Percentiles rank a stretch among this genome's conserved stretches.
Conservation (phyloP, 2,888 invertebrate genomes). For the Sinohyriopsis cumingii region DNA sequence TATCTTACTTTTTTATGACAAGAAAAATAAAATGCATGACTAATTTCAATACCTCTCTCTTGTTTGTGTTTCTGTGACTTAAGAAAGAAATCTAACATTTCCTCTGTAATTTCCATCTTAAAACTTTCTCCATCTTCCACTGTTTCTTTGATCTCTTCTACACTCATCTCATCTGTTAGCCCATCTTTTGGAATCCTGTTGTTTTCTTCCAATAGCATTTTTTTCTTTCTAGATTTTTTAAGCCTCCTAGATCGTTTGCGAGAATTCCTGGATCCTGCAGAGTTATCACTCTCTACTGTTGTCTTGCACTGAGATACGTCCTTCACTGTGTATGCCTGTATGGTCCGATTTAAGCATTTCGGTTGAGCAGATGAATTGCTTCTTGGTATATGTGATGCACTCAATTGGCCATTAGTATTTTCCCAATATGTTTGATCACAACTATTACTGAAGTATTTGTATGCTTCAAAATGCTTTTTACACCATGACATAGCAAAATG, state of each 20-base stretch:
- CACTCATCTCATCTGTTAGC: background rate
- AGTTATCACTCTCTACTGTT: constrained; percentile 4
- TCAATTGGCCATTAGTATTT: background rate
- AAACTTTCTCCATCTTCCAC: constrained; percentile 60
- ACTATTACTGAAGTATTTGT: constrained; percentile 21
- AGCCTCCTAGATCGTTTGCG: background rate
- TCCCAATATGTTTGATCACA: background rate
- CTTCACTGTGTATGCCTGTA: background rate
- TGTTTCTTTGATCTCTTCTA: background rate
- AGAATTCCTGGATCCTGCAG: background rate
- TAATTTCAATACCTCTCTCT: constrained; percentile 65
- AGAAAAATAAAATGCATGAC: background rate
- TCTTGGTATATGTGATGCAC: background rate
- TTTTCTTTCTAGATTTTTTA: background rate
- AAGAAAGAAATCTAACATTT: constrained; percentile 78
- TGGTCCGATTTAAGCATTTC: too few relatives aligned
- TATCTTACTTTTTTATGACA: background rate
- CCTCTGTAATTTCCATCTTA: constrained; percentile 78
- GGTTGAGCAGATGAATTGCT: background rate
- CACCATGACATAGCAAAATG: constrained; percentile 56
- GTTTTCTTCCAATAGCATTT: background rate
- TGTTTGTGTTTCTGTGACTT: constrained; percentile 77
- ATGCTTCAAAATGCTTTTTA: constrained; percentile 48
- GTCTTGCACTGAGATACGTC: background rate
- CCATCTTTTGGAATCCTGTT: background rate